Percentiles rank a stretch among this genome's conserved stretches.
These are phyloP conservation scores for Pseudomyrmex dendroicus DNA, from an alignment of 1,140 invertebrate species.

Conservation along the genomic window DNA sequence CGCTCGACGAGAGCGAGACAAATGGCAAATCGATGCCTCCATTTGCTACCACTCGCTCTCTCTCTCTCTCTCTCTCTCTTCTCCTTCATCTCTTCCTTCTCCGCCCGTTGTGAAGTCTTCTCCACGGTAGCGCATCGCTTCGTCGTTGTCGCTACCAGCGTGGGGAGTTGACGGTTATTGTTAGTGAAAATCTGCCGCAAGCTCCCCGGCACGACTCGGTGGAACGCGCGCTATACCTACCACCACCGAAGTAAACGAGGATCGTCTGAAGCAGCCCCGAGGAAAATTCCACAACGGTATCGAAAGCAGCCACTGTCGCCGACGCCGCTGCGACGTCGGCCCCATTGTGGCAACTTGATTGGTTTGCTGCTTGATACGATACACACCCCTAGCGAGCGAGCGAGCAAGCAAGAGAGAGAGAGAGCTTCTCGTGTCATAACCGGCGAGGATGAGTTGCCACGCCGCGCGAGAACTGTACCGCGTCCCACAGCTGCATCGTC, in stretches of 20 bases:
- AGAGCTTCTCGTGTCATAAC: constrained; percentile 45
- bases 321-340: constrained; percentile 30
- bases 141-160: constrained; percentile 55
- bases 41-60: constrained; percentile 43
- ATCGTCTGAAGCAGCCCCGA: constrained; percentile 31
- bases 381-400: constrained; percentile 5
- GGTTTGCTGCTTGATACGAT: constrained; percentile 67
- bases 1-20: constrained; percentile 77
- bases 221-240: constrained; percentile 21
- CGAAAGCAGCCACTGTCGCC: constrained; percentile 49
- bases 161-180: constrained; percentile 66
- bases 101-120: constrained; percentile 21
- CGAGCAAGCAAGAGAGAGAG: too few relatives aligned
- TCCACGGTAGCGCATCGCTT: neutral
- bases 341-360: constrained; percentile 66
- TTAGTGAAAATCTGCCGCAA: constrained; percentile 65
- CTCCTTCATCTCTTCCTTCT: neutral
- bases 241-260: constrained; percentile 4
- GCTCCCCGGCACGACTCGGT: constrained; percentile 29
- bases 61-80: too few relatives aligned
- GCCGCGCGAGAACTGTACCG: constrained; percentile 13
- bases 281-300: constrained; percentile 54
- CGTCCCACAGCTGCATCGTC: neutral
- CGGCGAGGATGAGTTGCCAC: neutral
- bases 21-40: constrained; percentile 82